Evolutionary conservation across 2,113 vertebrate genomes (phyloP), one percentile per base, ranked within the genome.

Genomic region (Brachyhypopomus gauderio): DNA sequence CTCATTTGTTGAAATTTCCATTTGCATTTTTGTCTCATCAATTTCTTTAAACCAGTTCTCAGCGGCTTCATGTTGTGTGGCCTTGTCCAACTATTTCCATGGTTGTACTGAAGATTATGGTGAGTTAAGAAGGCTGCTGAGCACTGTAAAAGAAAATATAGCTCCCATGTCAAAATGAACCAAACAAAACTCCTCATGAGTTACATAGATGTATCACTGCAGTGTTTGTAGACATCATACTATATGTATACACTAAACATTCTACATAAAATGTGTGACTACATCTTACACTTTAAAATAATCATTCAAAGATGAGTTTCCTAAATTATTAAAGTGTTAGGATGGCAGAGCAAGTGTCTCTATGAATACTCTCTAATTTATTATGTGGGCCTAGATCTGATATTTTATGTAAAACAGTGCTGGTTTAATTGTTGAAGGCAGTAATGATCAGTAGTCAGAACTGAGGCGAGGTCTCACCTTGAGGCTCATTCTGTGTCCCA

Each of bases 401-500:
- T 8, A 11, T 11, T 52, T 11, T 52, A 14, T 52, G 45, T 14
- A 52, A 12, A 52, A 52, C 12, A 41, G 45, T 52, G 12, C 12
- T 52, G 45, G 8, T 52, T 52, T 52, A 7, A 52, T 52, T 52
- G 1, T 27, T 11, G 48, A 16, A 48, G 22, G 58, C 22, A 34
- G 41, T 25, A 20, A 63, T 48, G 0, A n/a, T 2, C 36, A 4
- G 34, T 66, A 12, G 64, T 41, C 19, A n/a, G 0, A 62, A 11
- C 45, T 52, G 45, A 14, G 45, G 45, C 1, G 45, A 52, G 45
- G n/a, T 1, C 88, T 3, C 89, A 93, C 92, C 90, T 75, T 93
- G 91, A 72, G 92, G 88, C 59, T 93, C 91, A 5, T 88, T 79
- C 78, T 92, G 87, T 25, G 84, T 89, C 75, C 89, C 90, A 22